Conservation (phyloP, 92 coral and sea anemone species). For the Diadumene lineata region DNA sequence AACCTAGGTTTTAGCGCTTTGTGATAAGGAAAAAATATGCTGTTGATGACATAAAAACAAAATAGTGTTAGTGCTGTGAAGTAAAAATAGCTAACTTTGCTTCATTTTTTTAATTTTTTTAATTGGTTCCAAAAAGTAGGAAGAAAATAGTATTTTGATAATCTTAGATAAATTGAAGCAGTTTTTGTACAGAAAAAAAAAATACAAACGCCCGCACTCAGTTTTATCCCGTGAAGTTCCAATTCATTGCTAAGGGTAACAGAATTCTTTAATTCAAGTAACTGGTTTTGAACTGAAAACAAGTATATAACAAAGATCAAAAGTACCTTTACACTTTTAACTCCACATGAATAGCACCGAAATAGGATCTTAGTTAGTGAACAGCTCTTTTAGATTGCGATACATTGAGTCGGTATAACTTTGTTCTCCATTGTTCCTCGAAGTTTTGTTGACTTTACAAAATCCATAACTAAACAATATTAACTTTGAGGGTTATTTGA, state of each 20-base stretch:
- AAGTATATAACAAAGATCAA: not conserved
- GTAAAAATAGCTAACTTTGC: too few species aligned
- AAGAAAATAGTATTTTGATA: too few species aligned
- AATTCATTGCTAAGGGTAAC: not conserved
- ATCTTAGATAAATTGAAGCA: not conserved
- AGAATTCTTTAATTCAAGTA: not conserved
- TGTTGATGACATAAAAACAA: too few species aligned
- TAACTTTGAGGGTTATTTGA: not conserved
- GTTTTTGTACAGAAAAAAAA: not conserved
- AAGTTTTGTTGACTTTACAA: slow-evolving; percentile 20
- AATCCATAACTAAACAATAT: slow-evolving; percentile 25
- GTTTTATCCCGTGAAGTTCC: not conserved
- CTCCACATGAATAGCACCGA: slow-evolving; percentile 9
- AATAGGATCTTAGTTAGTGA: not conserved
- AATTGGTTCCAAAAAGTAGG: too few species aligned
- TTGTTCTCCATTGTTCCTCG: slow-evolving; percentile 3
- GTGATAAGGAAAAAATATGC: too few species aligned
- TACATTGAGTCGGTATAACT: not conserved
- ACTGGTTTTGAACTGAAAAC: not conserved
- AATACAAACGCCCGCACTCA: not conserved
- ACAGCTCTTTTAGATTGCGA: not conserved
- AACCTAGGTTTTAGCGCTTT: too few species aligned
- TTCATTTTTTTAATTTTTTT: too few species aligned
- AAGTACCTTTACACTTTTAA: not conserved
- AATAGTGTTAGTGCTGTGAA: too few species aligned